Percentiles rank a stretch among this genome's conserved stretches.
Evolutionary conservation across 2,888 invertebrate species (phyloP).

Genomic region (Volucella inanis): DNA sequence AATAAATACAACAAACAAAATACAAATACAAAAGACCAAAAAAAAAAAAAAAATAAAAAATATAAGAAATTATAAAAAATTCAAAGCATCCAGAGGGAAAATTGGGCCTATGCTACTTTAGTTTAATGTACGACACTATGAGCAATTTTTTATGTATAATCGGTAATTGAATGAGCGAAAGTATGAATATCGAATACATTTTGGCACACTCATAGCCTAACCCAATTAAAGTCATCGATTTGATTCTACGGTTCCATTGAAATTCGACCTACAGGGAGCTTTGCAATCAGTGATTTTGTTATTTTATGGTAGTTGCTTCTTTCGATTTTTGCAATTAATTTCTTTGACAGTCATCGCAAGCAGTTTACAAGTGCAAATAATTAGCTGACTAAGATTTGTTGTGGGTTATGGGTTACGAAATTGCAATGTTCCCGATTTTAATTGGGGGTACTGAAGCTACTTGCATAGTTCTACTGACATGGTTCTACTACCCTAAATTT

Average conservation of each 20-base stretch:
- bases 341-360: not conserved
- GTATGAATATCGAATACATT: slow-evolving; percentile 1
- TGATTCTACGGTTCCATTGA: slow-evolving; percentile 60
- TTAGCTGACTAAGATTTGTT: slow-evolving; percentile 36
- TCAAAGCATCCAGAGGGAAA: slow-evolving; percentile 9
- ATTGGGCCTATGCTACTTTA: slow-evolving; percentile 67
- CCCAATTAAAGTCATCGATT: slow-evolving; percentile 70
- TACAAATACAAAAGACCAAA: slow-evolving; percentile 33
- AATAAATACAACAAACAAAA: slow-evolving; percentile 67
- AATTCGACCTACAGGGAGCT: slow-evolving; percentile 42
- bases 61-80: slow-evolving; percentile 3
- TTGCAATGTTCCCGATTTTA: slow-evolving; percentile 57
- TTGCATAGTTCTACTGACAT: slow-evolving; percentile 52
- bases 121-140: slow-evolving; percentile 13
- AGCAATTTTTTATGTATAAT: slow-evolving; percentile 1
- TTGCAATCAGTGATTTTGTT: slow-evolving; percentile 28
- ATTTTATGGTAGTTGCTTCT: slow-evolving; percentile 16
- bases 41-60: too few species aligned
- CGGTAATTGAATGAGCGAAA: too few species aligned
- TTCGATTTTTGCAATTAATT: not conserved
- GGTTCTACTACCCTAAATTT: slow-evolving; percentile 63
- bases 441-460: slow-evolving; percentile 6
- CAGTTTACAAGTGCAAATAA: slow-evolving; percentile 1
- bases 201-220: slow-evolving; percentile 60
- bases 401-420: slow-evolving; percentile 33